These are phyloP conservation scores for Nymphalis io DNA, from an alignment of 1,140 invertebrate species.

Conservation along the genomic window DNA sequence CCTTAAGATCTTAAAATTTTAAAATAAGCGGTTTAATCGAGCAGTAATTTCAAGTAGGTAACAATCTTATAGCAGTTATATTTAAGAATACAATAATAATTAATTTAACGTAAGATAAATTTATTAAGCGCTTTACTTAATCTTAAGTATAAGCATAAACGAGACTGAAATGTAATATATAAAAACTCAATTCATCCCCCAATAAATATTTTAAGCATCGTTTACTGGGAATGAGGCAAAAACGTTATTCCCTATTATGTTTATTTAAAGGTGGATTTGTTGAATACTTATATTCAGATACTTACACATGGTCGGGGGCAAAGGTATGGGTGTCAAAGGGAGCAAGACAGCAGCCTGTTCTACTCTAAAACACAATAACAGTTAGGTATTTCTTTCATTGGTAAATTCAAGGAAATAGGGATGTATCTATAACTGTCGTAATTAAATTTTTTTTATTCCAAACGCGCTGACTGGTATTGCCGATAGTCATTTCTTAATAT, in stretches of 20 bases:
- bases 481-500: no score
- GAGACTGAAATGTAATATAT: constrained; percentile 56
- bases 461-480: background rate
- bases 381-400: background rate
- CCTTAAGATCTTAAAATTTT: no score
- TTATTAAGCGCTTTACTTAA: constrained; percentile 21
- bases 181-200: constrained; percentile 70
- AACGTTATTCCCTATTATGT: constrained; percentile 73
- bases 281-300: constrained; percentile 72
- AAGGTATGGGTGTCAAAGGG: constrained; percentile 34
- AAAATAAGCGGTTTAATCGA: no score
- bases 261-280: constrained; percentile 79
- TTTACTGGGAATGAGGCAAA: constrained; percentile 76
- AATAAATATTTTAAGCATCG: constrained; percentile 80
- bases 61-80: background rate
- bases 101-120: background rate
- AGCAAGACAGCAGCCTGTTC: constrained; percentile 27
- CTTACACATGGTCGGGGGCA: constrained; percentile 50
- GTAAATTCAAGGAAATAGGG: constrained; percentile 7
- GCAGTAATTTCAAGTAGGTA: no score
- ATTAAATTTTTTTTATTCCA: background rate
- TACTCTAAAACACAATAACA: constrained; percentile 13
- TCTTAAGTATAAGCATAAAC: constrained; percentile 33
- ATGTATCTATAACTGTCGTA: constrained; percentile 11
- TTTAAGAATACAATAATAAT: background rate